Conservation (phyloP, 2,797 vertebrate species). For the Cyprinella venusta region DNA sequence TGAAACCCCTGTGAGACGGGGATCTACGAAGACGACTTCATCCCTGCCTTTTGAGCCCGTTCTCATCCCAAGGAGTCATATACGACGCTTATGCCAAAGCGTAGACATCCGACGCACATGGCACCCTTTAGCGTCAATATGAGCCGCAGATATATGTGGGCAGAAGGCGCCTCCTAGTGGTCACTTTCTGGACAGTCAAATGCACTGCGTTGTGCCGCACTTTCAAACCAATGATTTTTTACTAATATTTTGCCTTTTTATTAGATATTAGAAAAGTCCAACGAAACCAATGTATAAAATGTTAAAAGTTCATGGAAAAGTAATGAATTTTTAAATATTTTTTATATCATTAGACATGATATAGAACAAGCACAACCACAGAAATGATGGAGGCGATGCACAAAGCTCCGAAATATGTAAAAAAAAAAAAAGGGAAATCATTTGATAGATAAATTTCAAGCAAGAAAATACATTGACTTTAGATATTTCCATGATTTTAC, state of each 20-base stretch:
- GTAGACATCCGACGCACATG: too few relatives aligned
- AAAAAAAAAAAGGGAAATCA: too few relatives aligned
- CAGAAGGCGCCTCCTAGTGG: too few relatives aligned
- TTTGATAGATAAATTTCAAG: neutral
- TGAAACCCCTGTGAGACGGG: too few relatives aligned
- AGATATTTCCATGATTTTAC: neutral
- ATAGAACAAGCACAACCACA: neutral
- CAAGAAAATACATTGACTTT: neutral
- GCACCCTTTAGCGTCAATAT: too few relatives aligned
- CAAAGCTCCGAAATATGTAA: neutral
- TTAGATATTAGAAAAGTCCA: constrained; percentile 9
- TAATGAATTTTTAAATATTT: neutral
- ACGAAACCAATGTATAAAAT: too few relatives aligned
- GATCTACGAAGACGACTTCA: too few relatives aligned
- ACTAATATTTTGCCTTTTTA: neutral
- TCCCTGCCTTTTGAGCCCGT: too few relatives aligned
- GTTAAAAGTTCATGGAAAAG: constrained; percentile 8
- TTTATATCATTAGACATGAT: neutral
- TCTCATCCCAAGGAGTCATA: too few relatives aligned
- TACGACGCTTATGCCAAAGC: too few relatives aligned
- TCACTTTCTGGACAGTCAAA: neutral
- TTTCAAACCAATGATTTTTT: neutral
- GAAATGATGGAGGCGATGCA: neutral
- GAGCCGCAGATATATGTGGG: too few relatives aligned
- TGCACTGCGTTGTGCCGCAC: neutral